Evolutionary conservation across 2,113 vertebrate genomes (phyloP), one percentile per base, ranked within the genome.

Genomic region (Sturnus vulgaris): DNA sequence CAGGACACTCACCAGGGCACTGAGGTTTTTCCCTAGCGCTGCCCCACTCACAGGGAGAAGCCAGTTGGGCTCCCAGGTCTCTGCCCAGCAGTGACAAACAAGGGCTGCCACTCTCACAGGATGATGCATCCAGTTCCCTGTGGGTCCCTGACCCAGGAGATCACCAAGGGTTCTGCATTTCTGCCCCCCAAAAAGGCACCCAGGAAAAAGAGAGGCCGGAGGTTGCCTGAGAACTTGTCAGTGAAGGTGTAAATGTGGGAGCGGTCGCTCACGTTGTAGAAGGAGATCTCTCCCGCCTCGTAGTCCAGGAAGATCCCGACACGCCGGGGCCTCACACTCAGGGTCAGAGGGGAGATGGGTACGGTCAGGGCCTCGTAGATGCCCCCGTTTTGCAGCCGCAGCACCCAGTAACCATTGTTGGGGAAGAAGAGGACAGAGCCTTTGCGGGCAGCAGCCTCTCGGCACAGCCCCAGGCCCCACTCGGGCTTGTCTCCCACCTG

Each of bases 261-360:
- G 31, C 97, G 98, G 6, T 97, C 96, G 1, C 98, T 98, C 14
- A 97, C 86, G 0, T 98, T 98, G 93, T 98, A 99, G 90, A 99
- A 99, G 27, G 99, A 98, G 70, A 99, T 94, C 23, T 97, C 97
- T 9, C 99, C 99, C 0, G 97, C 98, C 20, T 97, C 91, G 0
- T 98, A 98, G 97, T 99, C 99, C 96, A 99, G 79, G 93, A 98
- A 99, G 80, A 99, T 76, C 4, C 97, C 98, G 1, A 99, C 22
- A 6, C 92, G 95, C 82, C 64, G 95, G 6, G 98, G 98, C 42
- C 96, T 96, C 39, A 97, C 96, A 0, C 94, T 94, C 17, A 98
- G 96, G 44, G 95, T 76, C 47, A 98, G 61, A 0, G 75, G 78
- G 52, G 97, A 98, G 1, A 91, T 21, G 0, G 98, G 98, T 0